phyloP scores from a whole-genome alignment of 2,113 vertebrate species.

The Aphyosemion australe region DNA sequence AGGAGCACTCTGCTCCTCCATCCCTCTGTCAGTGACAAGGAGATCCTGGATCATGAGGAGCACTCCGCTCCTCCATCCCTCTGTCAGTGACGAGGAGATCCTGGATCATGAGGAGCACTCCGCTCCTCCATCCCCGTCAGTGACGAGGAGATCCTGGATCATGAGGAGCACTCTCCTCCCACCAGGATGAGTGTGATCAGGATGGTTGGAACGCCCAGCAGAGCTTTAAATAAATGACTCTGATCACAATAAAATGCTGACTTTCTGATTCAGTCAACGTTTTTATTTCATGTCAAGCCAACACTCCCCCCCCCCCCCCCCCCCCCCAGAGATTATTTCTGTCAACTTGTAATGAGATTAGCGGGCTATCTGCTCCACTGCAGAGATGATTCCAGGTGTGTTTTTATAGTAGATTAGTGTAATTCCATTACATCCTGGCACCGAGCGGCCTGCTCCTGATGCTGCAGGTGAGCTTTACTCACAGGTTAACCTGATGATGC shows the following conservation, averaged over 20 bases:
- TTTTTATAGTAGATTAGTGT: slow-evolving; percentile 52
- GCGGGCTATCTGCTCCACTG: slow-evolving; percentile 43
- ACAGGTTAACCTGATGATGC: slow-evolving; percentile 42
- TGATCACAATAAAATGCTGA: not conserved
- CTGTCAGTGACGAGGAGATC: too few species aligned
- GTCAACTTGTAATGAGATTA: slow-evolving; percentile 47
- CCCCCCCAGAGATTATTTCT: slow-evolving; percentile 43
- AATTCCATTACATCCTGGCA: slow-evolving; percentile 59
- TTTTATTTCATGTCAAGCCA: slow-evolving; percentile 23
- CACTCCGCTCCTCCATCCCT: too few species aligned
- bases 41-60: too few species aligned
- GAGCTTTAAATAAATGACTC: not conserved
- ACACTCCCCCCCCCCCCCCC: slow-evolving; percentile 8
- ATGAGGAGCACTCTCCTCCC: too few species aligned
- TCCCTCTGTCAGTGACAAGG: too few species aligned
- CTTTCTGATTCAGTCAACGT: slow-evolving; percentile 2
- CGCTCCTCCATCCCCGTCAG: too few species aligned
- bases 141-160: too few species aligned
- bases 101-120: too few species aligned
- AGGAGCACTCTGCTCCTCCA: too few species aligned
- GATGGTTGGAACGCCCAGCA: not conserved
- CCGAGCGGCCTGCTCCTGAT: not conserved
- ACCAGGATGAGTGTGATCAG: too few species aligned
- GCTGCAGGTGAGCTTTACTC: slow-evolving; percentile 47
- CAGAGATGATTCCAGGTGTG: slow-evolving; percentile 36